These are phyloP conservation scores for Melopsittacus undulatus DNA, from an alignment of 2,797 vertebrate genomes.

Conservation along the genomic window DNA sequence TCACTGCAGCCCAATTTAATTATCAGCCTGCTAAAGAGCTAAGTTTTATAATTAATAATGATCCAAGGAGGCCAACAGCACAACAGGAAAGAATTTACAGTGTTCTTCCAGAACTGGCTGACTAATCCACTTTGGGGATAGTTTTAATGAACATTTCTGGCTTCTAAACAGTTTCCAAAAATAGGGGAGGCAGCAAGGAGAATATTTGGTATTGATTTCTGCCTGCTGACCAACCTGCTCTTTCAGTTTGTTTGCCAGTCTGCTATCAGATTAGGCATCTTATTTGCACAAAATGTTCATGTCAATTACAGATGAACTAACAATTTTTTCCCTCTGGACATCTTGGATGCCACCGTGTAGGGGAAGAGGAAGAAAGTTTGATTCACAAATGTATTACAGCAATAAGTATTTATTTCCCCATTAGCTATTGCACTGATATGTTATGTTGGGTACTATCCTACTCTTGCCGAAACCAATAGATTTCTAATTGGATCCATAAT, in stretches of 20 bases:
- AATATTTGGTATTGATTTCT: not conserved
- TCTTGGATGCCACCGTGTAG: not conserved
- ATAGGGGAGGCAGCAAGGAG: not conserved
- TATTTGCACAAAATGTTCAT: not conserved
- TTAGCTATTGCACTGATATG: not conserved
- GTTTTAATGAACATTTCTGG: not conserved
- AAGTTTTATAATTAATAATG: constrained; percentile 50
- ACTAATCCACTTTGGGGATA: constrained; percentile 35
- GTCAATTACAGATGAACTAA: not conserved
- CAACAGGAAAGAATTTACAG: not conserved
- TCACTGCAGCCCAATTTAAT: constrained; percentile 54
- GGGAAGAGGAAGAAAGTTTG: not conserved
- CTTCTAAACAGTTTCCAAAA: not conserved
- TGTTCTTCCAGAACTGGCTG: constrained; percentile 40
- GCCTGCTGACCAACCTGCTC: not conserved
- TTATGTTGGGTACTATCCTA: not conserved
- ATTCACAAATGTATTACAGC: not conserved
- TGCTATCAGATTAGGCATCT: not conserved
- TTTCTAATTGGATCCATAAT: not conserved
- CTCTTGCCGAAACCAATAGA: not conserved
- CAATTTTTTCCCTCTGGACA: constrained; percentile 14
- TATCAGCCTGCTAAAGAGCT: constrained; percentile 53
- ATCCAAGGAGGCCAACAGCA: constrained; percentile 45
- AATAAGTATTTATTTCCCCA: not conserved
- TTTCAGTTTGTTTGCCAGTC: not conserved